Conservation (phyloP, 2,888 invertebrate species). For the Ochropleura leucogaster region DNA sequence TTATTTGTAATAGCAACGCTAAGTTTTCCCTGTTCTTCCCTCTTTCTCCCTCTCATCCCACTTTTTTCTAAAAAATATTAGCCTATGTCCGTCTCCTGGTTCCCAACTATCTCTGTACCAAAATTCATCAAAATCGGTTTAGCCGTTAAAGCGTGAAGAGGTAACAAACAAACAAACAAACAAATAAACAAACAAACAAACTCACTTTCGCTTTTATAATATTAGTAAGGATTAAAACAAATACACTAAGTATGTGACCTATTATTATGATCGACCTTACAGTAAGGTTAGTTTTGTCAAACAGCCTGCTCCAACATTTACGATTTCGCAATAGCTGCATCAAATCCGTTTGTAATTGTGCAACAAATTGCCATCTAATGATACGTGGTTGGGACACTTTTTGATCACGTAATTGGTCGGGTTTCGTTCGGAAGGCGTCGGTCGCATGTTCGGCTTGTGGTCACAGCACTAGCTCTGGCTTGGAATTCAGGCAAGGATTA, state of each 20-base stretch:
- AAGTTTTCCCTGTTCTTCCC: no score
- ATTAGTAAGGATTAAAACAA: neutral
- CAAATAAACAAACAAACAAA: no score
- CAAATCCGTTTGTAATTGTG: slow-evolving; percentile 22
- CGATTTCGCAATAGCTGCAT: slow-evolving; percentile 6
- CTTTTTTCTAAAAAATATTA: no score
- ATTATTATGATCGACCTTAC: neutral
- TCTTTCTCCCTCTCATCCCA: no score
- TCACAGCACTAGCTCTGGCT: slow-evolving; percentile 34
- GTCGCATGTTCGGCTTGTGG: slow-evolving; percentile 50
- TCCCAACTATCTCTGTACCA: no score
- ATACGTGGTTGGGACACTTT: slow-evolving; percentile 39
- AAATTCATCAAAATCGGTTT: no score
- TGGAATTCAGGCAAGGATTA: slow-evolving; percentile 59
- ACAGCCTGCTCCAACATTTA: neutral
- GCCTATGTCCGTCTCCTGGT: no score
- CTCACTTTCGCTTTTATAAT: no score
- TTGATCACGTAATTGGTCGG: slow-evolving; percentile 45
- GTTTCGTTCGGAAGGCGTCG: slow-evolving; percentile 37
- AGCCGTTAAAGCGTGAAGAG: no score
- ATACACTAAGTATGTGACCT: neutral
- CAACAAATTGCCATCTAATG: slow-evolving; percentile 37
- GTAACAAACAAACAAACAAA: no score
- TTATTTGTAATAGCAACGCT: no score
- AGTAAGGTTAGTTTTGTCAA: neutral